phyloP scores from a whole-genome alignment of 2,888 invertebrate species.

The Platycnemis pennipes region DNA sequence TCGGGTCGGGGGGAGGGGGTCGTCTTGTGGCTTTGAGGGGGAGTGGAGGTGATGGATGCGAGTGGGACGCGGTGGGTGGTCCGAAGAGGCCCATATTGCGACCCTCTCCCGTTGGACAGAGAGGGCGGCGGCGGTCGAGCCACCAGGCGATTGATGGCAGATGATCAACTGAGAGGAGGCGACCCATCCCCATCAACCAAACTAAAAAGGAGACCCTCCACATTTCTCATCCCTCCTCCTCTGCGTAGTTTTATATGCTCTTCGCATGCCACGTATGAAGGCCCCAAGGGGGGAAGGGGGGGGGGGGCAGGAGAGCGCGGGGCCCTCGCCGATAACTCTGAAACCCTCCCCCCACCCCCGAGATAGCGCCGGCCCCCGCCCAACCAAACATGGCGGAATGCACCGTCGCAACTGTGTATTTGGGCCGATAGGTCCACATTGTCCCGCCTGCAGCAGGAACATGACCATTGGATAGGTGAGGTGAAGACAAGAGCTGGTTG shows the following conservation, averaged over 20 bases:
- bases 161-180: not conserved
- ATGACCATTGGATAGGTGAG: too few relatives aligned
- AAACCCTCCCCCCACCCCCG: too few relatives aligned
- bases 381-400: too few relatives aligned
- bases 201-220: not conserved
- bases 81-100: not conserved
- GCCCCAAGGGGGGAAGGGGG: too few relatives aligned
- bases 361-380: too few relatives aligned
- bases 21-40: not conserved
- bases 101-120: not conserved
- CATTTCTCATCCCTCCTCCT: not conserved
- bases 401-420: too few relatives aligned
- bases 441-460: too few relatives aligned
- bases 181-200: not conserved
- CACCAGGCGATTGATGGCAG: slow-evolving; percentile 12
- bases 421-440: too few relatives aligned
- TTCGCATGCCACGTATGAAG: not conserved
- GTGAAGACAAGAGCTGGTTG: too few relatives aligned
- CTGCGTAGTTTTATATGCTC: not conserved
- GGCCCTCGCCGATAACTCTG: too few relatives aligned
- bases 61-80: slow-evolving; percentile 52
- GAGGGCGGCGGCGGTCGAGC: not conserved
- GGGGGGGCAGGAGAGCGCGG: too few relatives aligned
- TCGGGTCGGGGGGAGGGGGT: not conserved
- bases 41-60: slow-evolving; percentile 47